phyloP scores from a whole-genome alignment of 2,888 invertebrate genomes.

The Pyrgus malvae region DNA sequence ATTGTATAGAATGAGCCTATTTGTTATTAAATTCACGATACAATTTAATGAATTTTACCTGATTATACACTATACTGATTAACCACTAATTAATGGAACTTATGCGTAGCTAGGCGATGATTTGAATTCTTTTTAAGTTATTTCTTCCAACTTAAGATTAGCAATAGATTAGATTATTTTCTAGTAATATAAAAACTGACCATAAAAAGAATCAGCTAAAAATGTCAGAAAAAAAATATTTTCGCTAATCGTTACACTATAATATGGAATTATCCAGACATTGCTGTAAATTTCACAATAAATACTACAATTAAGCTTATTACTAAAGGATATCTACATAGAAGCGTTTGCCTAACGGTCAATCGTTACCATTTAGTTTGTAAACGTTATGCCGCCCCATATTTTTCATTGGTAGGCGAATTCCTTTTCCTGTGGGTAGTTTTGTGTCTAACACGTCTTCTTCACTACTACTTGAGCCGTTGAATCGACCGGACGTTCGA shows the following conservation, averaged over 20 bases:
- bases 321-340: constrained; percentile 23
- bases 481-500: constrained; percentile 57
- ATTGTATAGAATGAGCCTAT: no score
- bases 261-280: constrained; percentile 7
- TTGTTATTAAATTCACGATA: no score
- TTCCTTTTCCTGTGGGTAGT: constrained; percentile 51
- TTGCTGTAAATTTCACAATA: constrained; percentile 20
- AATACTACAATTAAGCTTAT: constrained; percentile 24
- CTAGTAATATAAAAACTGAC: background rate
- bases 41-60: no score
- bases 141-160: background rate
- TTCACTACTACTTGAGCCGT: constrained; percentile 70
- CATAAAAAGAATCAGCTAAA: background rate
- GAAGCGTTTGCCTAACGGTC: constrained; percentile 41
- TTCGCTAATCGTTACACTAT: background rate
- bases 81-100: no score
- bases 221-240: background rate
- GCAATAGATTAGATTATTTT: background rate
- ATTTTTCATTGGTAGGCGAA: constrained; percentile 68
- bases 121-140: background rate
- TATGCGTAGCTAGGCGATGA: background rate
- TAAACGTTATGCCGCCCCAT: constrained; percentile 60
- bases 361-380: constrained; percentile 71
- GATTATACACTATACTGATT: no score
- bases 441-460: constrained; percentile 67